Base-by-base conservation (phyloP, 2,113 vertebrate genomes). In the Ariopsis seemanni region DNA sequence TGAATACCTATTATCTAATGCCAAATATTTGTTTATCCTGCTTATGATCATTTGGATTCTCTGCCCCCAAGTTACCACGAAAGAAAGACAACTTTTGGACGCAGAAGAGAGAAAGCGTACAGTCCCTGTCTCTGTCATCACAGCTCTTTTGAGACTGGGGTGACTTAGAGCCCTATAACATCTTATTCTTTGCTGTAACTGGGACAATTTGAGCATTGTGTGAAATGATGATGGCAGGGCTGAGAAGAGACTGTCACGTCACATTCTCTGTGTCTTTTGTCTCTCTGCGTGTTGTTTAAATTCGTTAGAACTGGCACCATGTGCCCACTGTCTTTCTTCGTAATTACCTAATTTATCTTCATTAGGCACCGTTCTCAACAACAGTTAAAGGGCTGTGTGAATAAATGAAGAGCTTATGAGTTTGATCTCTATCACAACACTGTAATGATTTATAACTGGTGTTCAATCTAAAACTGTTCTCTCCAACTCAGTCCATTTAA, bases 171-270 rank as follows among this genome's bases (percentile, higher is more conserved):
- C 74, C 65, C 72, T 57, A 84, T 67, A 88, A 82, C 79, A 87
- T 88, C 52, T 63, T 82, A 78, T 85, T 85, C 80, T 63, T 71
- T 72, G 20, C 69, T 81, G 83, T 85, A 88, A 83, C 85, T 80
- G 81, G 77, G 86, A 89, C 88, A 90, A 88, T 90, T 69, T 88
- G 74, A 78, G 67, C 87, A 89, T 89, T 92, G 89, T 91, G 81
- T 79, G 30, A 52, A 84, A 79, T 69, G 58, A 52, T 87, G 85
- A 86, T 81, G 77, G 86, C 88, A 90, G 85, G 53, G 52, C 82
- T 42, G 88, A 87, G 60, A 72, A 34, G 72, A 84, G 87, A 82
- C 48, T 63, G 58, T 84, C 86, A 89, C 86, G 71, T 82, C 52
- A 83, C 60, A 58, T 57, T 30, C 72, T 55, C 14, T 52, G 10